Conservation (phyloP, 2,888 invertebrate species). For the Tiliacea citrago region DNA sequence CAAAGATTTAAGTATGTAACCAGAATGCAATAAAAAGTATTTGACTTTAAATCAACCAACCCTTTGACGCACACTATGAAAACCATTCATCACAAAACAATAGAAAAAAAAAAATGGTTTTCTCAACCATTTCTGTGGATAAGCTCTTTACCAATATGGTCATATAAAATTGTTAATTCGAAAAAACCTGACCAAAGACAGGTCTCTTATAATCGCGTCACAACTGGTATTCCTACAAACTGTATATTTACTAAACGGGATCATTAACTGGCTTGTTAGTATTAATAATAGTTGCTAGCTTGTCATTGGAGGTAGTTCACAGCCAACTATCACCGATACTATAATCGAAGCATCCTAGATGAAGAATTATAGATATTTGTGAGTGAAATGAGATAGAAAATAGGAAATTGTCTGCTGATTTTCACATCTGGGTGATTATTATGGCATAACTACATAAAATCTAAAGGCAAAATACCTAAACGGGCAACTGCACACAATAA, state of each 20-base stretch:
- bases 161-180: neutral
- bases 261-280: slow-evolving; percentile 37
- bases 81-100: neutral
- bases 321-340: slow-evolving; percentile 19
- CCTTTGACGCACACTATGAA: neutral
- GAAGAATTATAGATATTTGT: slow-evolving; percentile 1
- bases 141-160: neutral
- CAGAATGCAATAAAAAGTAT: too few relatives aligned
- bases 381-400: slow-evolving; percentile 7
- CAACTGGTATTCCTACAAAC: slow-evolving; percentile 40
- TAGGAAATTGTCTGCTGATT: neutral
- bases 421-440: neutral
- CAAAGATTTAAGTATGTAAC: too few relatives aligned
- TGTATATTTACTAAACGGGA: slow-evolving; percentile 48
- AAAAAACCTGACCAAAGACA: neutral
- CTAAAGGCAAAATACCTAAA: neutral
- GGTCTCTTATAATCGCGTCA: neutral
- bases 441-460: neutral
- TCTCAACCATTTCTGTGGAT: neutral
- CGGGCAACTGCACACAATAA: neutral
- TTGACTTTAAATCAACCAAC: too few relatives aligned
- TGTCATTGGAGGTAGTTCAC: slow-evolving; percentile 20
- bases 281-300: slow-evolving; percentile 35
- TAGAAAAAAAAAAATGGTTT: neutral
- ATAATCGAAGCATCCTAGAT: slow-evolving; percentile 13